Base-by-base conservation (phyloP, 2,797 vertebrate species). In the Thripadectes ignobilis region DNA sequence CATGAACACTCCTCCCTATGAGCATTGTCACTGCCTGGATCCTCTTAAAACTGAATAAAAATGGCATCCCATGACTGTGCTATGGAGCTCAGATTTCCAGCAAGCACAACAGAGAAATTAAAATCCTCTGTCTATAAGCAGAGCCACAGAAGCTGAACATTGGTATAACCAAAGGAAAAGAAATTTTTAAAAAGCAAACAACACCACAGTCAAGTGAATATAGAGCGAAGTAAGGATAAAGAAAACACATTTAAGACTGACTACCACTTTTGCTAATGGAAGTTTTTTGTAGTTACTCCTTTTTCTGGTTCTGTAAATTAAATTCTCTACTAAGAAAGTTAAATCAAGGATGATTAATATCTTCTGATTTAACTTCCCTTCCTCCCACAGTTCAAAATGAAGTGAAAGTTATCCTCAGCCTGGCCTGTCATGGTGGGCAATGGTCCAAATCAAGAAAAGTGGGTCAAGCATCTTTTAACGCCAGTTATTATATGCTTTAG, bases 391-490 rank as follows among this genome's bases (percentile, higher is more conserved):
- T 79, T 96, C 81, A 84, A 93, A 91, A 92, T 45, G 71, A 48
- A 97, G 34, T 80, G 71, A 94, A 93, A 96, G 88, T 63, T 94
- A 54, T 88, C 91, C 80, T 72, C 71, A 73, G 58, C 62, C 52
- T 87, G 72, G 76, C 63, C 87, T 95, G 85, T 91, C 78, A 92
- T 32, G 81, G 74, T 88, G 77, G 90, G 73, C 93, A 94, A 14
- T 27, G 69, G 87, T 95, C 94, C 89, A 96, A 91, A 95, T 62
- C 85, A 91, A 91, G 84, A 86, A 96, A 97, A 96, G 65, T 96
- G 92, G 91, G 92, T 97, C 94, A 96, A 89, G 62, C 58, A 93
- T 92, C 62, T 89, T 96, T 89, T 83, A 92, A 94, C 94, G 69
- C 66, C 62, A 62, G 66, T 27, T 27, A 90, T 58, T 76, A 67